Evolutionary conservation across 1,140 invertebrate genomes (phyloP), one percentile per base, ranked within the genome.

Genomic region (Drosophila kepulauana): DNA sequence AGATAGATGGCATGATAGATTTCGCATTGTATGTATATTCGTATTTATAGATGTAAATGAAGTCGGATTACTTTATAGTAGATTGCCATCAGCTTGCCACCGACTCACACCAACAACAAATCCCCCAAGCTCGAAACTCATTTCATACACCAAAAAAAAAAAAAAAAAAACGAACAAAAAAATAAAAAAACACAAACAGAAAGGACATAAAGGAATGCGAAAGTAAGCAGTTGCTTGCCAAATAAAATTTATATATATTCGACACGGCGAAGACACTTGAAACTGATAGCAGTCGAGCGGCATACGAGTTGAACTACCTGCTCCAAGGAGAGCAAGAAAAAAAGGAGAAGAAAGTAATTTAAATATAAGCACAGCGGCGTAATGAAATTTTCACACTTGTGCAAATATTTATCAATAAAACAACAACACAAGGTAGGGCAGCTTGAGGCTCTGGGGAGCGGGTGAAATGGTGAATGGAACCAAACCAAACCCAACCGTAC

Each of bases 341-440:
- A 66, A 65, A 75, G 74, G 63, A 77, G 73, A 80, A 89, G 80
- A 91, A 91, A 91, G 88, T 91, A 89, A 91, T 91, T 91, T 91
- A 91, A 91, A 91, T 91, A 91, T 90, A 91, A 87, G 89, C 86
- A 91, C 70, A 84, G 82, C 69, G 75, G 79, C 80, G 85, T 91
- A 91, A 91, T 91, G 89, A 91, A 91, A 91, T 91, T 91, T 91
- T 91, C 89, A 90, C 89, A 91, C 89, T 91, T 91, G 89, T 91
- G 89, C 85, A 91, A 91, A 91, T 91, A 91, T 91, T 91, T 91
- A 86, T 82, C 81, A 87, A 91, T 90, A 90, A 86, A 82, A 82
- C 65, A 73, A 84, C 68, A 62, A 68, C 43, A 68, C 43, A 33
- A 49, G 69, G 45, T 71, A 66, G 56, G 51, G 62, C 25, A 62